A percentile compares a stretch with the other conserved stretches of the same genome.
These are phyloP conservation scores for Andrena bucephala DNA, from an alignment of 2,888 invertebrate species.

Conservation along the genomic window DNA sequence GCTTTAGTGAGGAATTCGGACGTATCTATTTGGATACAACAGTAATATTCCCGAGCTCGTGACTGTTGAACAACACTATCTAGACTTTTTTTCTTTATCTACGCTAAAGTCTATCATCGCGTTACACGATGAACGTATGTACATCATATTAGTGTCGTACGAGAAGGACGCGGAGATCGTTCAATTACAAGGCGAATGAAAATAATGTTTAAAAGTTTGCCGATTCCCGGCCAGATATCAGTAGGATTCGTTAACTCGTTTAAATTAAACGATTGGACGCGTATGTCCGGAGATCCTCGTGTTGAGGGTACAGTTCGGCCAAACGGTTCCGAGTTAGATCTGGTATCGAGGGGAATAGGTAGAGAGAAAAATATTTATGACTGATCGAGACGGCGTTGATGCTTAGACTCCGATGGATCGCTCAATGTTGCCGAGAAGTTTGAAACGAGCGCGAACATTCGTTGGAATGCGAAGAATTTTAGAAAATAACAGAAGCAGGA, in stretches of 20 bases:
- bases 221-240: no score
- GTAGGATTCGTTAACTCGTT: no score
- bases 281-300: no score
- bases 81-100: neutral
- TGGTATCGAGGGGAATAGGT: no score
- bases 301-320: no score
- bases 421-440: neutral
- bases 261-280: no score
- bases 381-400: neutral
- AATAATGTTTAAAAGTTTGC: no score
- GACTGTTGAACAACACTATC: slow-evolving; percentile 8
- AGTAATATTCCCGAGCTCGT: neutral
- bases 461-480: neutral
- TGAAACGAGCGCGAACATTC: neutral
- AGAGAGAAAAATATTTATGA: no score
- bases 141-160: neutral
- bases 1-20: no score
- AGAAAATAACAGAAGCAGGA: slow-evolving; percentile 31
- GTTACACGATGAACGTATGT: neutral
- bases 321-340: no score
- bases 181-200: no score
- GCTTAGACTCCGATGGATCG: neutral
- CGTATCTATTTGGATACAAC: no score
- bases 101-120: neutral
- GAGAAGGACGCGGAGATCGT: neutral